A percentile compares a stretch with the other conserved stretches of the same genome.
These are phyloP conservation scores for Hydra vulgaris DNA, from an alignment of 30 jellyfish, hydroid and myxozoan genomes.

Conservation along the genomic window DNA sequence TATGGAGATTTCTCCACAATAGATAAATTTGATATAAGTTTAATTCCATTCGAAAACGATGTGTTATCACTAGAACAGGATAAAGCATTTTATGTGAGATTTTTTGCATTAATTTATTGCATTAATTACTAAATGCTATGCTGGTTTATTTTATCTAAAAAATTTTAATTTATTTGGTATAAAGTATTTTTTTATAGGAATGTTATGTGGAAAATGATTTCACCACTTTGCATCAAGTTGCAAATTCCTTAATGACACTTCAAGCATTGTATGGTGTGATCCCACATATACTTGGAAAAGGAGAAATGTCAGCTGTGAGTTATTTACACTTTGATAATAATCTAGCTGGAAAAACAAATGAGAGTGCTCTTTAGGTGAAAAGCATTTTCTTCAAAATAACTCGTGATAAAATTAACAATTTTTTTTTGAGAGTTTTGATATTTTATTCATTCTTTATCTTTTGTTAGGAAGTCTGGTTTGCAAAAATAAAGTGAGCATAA, in stretches of 20 bases:
- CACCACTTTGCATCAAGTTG: slow-evolving; percentile 66
- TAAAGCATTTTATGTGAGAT: slow-evolving; percentile 34
- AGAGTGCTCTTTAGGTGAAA: not conserved
- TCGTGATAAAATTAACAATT: too few relatives aligned
- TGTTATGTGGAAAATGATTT: slow-evolving; percentile 68
- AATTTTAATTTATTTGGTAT: too few relatives aligned
- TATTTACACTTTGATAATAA: not conserved
- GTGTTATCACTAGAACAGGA: slow-evolving; percentile 80
- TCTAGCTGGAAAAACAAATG: not conserved
- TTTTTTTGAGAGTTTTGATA: too few relatives aligned
- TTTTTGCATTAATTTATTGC: not conserved
- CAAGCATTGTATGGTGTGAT: slow-evolving; percentile 86
- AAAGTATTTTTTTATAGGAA: slow-evolving; percentile 55
- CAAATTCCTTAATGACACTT: slow-evolving; percentile 78
- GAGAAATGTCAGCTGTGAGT: slow-evolving; percentile 34
- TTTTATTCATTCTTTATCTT: too few relatives aligned
- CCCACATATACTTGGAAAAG: slow-evolving; percentile 48
- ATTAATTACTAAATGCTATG: too few relatives aligned
- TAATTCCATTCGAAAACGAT: slow-evolving; percentile 85
- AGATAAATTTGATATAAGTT: slow-evolving; percentile 52
- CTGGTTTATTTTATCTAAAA: too few relatives aligned
- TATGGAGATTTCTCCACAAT: slow-evolving; percentile 58
- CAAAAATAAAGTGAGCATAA: too few relatives aligned
- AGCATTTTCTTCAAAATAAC: not conserved
- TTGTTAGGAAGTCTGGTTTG: too few relatives aligned